phyloP scores from a whole-genome alignment of 2,888 invertebrate species.

The Therioaphis trifolii region DNA sequence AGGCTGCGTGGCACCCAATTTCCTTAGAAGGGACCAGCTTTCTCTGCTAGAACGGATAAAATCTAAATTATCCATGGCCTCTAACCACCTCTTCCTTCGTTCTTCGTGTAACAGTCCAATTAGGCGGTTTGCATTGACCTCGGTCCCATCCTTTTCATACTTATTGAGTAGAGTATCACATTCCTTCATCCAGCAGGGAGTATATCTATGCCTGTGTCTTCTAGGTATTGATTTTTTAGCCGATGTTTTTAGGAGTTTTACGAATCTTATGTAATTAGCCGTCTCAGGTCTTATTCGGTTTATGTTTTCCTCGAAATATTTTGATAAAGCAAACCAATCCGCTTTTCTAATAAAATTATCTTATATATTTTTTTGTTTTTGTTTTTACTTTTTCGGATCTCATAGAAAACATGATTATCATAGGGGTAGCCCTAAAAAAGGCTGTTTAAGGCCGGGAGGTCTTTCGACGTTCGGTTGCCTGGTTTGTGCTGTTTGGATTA shows the following conservation, averaged over 20 bases:
- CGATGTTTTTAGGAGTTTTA: slow-evolving; percentile 37
- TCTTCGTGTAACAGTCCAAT: slow-evolving; percentile 24
- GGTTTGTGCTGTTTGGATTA: too few relatives aligned
- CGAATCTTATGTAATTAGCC: not conserved
- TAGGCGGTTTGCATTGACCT: not conserved
- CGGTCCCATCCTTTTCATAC: slow-evolving; percentile 32
- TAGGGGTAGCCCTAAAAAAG: too few relatives aligned
- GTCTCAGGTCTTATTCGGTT: slow-evolving; percentile 33
- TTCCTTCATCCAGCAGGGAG: slow-evolving; percentile 21
- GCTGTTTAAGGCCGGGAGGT: too few relatives aligned
- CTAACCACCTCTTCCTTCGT: slow-evolving; percentile 30
- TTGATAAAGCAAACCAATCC: too few relatives aligned
- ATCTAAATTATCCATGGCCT: slow-evolving; percentile 37
- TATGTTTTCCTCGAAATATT: slow-evolving; percentile 34
- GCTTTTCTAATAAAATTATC: too few relatives aligned
- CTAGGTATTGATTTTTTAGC: slow-evolving; percentile 34
- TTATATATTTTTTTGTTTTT: too few relatives aligned
- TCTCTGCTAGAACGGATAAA: slow-evolving; percentile 51
- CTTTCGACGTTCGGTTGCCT: too few relatives aligned
- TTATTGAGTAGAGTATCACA: slow-evolving; percentile 26
- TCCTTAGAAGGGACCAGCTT: slow-evolving; percentile 30
- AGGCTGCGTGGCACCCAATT: slow-evolving; percentile 5
- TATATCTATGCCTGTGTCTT: slow-evolving; percentile 35
- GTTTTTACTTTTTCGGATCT: too few relatives aligned
- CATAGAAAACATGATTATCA: too few relatives aligned